Evolutionary conservation across 92 coral and sea anemone genomes (phyloP).

Genomic region (Paragorgia papillata): DNA sequence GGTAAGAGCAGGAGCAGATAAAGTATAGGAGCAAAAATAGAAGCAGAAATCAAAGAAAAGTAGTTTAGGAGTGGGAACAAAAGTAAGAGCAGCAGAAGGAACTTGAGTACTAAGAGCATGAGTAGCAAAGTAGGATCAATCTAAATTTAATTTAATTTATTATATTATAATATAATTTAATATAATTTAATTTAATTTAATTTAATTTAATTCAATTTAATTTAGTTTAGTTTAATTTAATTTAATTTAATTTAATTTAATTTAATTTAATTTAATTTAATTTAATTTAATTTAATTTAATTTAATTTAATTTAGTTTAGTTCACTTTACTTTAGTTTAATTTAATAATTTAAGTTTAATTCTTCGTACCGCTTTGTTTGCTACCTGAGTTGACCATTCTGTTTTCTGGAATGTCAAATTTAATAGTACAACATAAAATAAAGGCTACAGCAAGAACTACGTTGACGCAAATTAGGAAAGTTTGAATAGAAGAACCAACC

Average conservation of each 20-base stretch:
- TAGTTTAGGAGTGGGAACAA: too few relatives aligned
- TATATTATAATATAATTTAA: neutral
- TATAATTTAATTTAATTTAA: neutral
- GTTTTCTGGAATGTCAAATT: constrained; percentile 14
- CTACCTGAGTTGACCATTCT: neutral
- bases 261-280: neutral
- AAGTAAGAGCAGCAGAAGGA: too few relatives aligned
- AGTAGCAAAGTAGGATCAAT: neutral
- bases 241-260: neutral
- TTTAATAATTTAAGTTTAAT: neutral
- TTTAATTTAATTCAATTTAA: neutral
- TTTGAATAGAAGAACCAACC: neutral
- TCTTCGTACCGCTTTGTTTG: constrained; percentile 6
- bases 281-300: neutral
- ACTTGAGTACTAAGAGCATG: too few relatives aligned
- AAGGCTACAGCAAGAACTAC: neutral
- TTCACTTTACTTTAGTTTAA: neutral
- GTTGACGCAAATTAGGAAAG: neutral
- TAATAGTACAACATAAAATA: neutral
- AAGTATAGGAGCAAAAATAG: too few relatives aligned
- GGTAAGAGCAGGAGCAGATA: too few relatives aligned
- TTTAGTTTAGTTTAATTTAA: neutral
- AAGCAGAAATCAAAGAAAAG: too few relatives aligned
- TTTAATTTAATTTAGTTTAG: neutral
- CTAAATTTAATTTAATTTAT: neutral